Conservation (phyloP, 2,888 invertebrate genomes). For the Monochamus alternatus region DNA sequence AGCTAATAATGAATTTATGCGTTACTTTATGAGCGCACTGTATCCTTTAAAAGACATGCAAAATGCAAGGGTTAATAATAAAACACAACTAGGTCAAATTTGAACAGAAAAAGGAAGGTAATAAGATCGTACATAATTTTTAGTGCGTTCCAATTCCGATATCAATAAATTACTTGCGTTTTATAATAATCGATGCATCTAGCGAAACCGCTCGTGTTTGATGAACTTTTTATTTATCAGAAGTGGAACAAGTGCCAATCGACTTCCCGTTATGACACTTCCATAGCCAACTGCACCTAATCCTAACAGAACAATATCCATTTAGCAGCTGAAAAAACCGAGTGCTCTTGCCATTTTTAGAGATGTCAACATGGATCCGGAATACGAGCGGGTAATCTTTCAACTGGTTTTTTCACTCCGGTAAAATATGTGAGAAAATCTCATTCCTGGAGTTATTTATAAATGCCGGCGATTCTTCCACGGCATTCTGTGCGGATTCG, state of each 20-base stretch:
- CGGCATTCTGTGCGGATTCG: conserved; percentile 37
- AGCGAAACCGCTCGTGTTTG: conserved; percentile 42
- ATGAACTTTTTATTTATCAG: conserved; percentile 44
- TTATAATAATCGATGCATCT: conserved; percentile 16
- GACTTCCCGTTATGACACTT: conserved; percentile 56
- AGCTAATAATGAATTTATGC: too few species aligned
- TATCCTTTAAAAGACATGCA: not conserved
- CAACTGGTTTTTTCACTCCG: conserved; percentile 29
- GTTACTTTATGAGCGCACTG: too few species aligned
- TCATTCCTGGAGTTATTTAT: conserved; percentile 43
- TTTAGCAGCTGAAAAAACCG: conserved; percentile 56
- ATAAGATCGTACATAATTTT: too few species aligned
- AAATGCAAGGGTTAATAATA: not conserved
- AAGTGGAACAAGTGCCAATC: conserved; percentile 57
- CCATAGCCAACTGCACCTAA: conserved; percentile 61
- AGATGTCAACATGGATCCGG: conserved; percentile 49
- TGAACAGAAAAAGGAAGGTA: too few species aligned
- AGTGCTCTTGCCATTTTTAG: conserved; percentile 56
- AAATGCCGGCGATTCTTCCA: conserved; percentile 41
- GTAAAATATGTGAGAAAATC: conserved; percentile 39
- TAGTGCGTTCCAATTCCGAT: too few species aligned
- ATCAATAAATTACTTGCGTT: not conserved
- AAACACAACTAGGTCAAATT: too few species aligned
- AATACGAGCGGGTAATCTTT: conserved; percentile 32
- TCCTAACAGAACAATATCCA: conserved; percentile 64